phyloP scores from a whole-genome alignment of 2,113 vertebrate species.

The Tragelaphus strepsiceros region DNA sequence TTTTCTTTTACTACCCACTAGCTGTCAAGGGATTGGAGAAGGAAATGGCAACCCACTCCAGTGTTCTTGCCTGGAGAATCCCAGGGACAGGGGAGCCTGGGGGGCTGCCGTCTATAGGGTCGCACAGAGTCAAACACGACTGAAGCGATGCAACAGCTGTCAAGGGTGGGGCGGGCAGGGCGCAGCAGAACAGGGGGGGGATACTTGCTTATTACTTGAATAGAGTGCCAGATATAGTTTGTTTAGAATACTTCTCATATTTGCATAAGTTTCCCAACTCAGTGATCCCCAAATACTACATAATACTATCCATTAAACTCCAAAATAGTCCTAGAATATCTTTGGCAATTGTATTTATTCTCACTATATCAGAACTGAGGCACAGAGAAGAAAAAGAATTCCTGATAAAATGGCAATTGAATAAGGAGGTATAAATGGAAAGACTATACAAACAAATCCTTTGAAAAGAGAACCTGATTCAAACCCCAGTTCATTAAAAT shows the following conservation, averaged over 20 bases:
- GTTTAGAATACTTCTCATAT: background rate
- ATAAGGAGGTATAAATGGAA: background rate
- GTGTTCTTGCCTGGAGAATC: no score
- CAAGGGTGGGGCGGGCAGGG: no score
- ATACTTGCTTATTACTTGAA: background rate
- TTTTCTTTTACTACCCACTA: background rate
- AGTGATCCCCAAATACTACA: background rate
- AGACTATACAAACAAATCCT: background rate
- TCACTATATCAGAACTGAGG: background rate
- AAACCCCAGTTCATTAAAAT: background rate
- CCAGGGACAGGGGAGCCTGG: no score
- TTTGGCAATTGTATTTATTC: background rate
- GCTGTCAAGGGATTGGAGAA: background rate
- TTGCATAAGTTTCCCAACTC: background rate
- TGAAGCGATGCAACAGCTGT: no score
- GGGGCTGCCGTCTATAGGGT: no score
- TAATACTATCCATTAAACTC: background rate
- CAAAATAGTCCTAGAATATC: background rate
- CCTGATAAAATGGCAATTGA: background rate
- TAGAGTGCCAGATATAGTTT: background rate
- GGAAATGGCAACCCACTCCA: no score
- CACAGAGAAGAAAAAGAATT: background rate
- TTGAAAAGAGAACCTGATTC: background rate
- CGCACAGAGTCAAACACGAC: no score
- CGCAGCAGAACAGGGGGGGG: no score